These are phyloP conservation scores for Saimiri boliviensis DNA, from an alignment of 2,113 vertebrate species.

Conservation along the genomic window DNA sequence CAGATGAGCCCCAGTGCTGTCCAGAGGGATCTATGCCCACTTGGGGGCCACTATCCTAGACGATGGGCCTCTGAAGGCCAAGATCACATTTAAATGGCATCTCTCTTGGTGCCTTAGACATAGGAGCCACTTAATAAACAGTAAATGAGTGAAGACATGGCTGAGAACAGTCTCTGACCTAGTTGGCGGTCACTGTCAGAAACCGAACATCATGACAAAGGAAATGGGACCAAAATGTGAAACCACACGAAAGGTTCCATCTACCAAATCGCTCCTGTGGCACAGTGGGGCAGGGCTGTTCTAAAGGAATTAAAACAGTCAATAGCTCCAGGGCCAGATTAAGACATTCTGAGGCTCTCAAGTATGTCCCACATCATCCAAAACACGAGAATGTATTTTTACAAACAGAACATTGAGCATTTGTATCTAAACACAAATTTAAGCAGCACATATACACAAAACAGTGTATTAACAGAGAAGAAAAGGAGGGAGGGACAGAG, in stretches of 20 bases:
- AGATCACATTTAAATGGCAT: background rate
- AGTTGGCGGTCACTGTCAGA: slow-evolving; percentile 25
- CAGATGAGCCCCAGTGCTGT: background rate
- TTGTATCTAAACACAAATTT: slow-evolving; percentile 57
- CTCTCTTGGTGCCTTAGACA: background rate
- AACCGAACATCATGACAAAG: slow-evolving; percentile 9
- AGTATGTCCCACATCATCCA: background rate
- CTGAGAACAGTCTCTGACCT: slow-evolving; percentile 50
- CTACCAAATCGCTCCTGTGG: background rate
- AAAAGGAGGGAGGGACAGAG: background rate
- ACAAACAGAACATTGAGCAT: slow-evolving; percentile 32
- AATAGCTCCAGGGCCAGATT: slow-evolving; percentile 16
- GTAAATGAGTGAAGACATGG: background rate
- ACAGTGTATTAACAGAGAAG: background rate
- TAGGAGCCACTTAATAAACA: slow-evolving; percentile 21
- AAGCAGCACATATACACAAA: slow-evolving; percentile 36
- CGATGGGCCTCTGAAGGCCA: background rate
- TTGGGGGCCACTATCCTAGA: background rate
- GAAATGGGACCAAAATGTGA: background rate
- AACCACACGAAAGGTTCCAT: slow-evolving; percentile 37
- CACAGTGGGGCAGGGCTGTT: background rate
- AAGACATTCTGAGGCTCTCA: slow-evolving; percentile 47
- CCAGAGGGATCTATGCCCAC: background rate
- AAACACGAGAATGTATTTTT: slow-evolving; percentile 50
- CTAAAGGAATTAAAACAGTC: slow-evolving; percentile 53